phyloP scores from a whole-genome alignment of 2,113 vertebrate species.

The Cheilinus undulatus region DNA sequence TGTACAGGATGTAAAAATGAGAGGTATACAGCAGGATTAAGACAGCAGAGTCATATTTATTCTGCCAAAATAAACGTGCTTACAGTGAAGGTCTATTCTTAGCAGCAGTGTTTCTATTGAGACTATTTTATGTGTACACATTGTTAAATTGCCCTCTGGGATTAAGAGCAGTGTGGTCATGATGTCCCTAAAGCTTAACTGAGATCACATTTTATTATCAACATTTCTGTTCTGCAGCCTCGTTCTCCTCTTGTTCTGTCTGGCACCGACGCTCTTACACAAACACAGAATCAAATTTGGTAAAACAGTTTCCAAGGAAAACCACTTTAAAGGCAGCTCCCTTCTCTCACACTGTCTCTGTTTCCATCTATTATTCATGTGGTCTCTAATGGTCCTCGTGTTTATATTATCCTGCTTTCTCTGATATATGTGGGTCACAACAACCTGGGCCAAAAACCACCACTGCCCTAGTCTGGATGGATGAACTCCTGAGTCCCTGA shows the following conservation, averaged over 20 bases:
- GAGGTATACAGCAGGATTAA: not conserved
- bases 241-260: not conserved
- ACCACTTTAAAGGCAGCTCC: constrained; percentile 9
- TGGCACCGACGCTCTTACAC: not conserved
- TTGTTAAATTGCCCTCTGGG: not conserved
- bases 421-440: constrained; percentile 55
- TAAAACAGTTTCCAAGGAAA: constrained; percentile 1
- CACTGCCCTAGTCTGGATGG: constrained; percentile 22
- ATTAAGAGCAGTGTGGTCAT: not conserved
- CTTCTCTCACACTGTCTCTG: not conserved
- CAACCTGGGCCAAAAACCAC: constrained; percentile 27
- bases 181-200: not conserved
- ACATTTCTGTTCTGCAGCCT: not conserved
- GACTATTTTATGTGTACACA: not conserved
- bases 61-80: not conserved
- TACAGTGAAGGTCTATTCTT: not conserved
- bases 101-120: not conserved
- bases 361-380: constrained; percentile 58
- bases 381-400: constrained; percentile 32
- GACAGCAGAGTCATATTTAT: not conserved
- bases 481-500: constrained; percentile 15
- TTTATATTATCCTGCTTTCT: constrained; percentile 38
- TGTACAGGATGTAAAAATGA: not conserved
- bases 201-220: not conserved
- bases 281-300: not conserved